Evolutionary conservation across 2,113 vertebrate species (phyloP).

Genomic region (Sciurus niger): DNA sequence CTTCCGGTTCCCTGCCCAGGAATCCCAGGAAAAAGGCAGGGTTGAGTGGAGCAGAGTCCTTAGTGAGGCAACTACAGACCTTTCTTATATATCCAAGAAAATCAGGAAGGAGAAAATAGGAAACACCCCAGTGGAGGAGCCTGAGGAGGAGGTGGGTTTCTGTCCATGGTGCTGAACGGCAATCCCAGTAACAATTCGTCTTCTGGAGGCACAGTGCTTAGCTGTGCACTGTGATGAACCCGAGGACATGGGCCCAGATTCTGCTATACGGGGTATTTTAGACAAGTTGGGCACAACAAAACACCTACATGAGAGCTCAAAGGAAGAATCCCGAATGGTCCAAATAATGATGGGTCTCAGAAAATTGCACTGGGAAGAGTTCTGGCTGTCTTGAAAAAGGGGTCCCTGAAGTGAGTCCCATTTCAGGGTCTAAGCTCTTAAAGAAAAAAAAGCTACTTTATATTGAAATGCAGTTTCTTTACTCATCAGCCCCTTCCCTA

Average conservation of each 20-base stretch:
- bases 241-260: neutral
- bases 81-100: neutral
- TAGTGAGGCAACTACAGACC: neutral
- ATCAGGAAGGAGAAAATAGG: neutral
- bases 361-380: neutral
- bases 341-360: neutral
- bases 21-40: neutral
- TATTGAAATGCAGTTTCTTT: conserved; percentile 49
- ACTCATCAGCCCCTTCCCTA: neutral
- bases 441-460: neutral
- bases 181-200: neutral
- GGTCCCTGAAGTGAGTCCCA: neutral
- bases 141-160: fast-evolving
- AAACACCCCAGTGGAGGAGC: neutral
- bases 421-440: neutral
- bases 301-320: neutral
- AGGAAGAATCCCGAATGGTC: neutral
- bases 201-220: neutral
- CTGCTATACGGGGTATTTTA: conserved; percentile 3
- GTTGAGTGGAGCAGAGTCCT: neutral
- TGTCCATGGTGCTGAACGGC: conserved; percentile 80
- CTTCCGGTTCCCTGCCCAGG: neutral
- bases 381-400: conserved; percentile 5
- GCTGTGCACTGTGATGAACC: neutral
- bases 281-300: neutral